Evolutionary conservation across 2,888 invertebrate genomes (phyloP), one percentile per base, ranked within the genome.

Genomic region (Papilio gigon): DNA sequence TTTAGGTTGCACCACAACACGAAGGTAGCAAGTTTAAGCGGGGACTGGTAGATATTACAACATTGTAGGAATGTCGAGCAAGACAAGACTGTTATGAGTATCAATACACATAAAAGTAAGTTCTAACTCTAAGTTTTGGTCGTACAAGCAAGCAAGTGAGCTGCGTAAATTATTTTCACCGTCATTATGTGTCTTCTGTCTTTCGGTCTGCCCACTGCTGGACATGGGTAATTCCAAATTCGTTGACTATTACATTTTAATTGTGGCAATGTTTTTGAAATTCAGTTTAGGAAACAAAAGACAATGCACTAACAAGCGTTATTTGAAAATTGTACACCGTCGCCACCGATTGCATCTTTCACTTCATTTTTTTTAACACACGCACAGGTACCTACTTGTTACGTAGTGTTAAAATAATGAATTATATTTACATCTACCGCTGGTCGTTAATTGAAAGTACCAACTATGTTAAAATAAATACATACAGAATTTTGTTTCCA

Each of bases 1-100:
- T 78, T 76, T 74, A 75, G 75, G 74, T 80, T 78, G 74, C 74
- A 76, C 72, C 73, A 75, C 72, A 75, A 63, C 72, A 76, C 73
- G 74, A 73, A 69, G 73, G 67, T 58, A 70, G 71, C 73, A 70
- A 70, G 66, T 37, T 44, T 63, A 70, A 72, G 71, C 71, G 71
- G 71, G 70, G 47, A 59, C 58, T 70, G 61, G 50, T 58, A 40
- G 65, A 53, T 68, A 71, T 74, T 74, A 72, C 73, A 76, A 76
- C 75, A 80, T 75, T 68, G 67, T 71, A 75, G 76, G 75, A 72
- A 74, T 77, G 75, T 70, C 72, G 66, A 70, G 71, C 73, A 76
- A 71, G 68, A 70, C 69, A 71, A 35, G 42, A 35, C 47, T 6
- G 47, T 59, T 47, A 40, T 50, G 25, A 22, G 40, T 65, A 59